Percentiles rank a stretch among this genome's conserved stretches.
These are phyloP conservation scores for Zygothrica quintamaculata DNA, from an alignment of 2,888 invertebrate genomes.

Conservation along the genomic window DNA sequence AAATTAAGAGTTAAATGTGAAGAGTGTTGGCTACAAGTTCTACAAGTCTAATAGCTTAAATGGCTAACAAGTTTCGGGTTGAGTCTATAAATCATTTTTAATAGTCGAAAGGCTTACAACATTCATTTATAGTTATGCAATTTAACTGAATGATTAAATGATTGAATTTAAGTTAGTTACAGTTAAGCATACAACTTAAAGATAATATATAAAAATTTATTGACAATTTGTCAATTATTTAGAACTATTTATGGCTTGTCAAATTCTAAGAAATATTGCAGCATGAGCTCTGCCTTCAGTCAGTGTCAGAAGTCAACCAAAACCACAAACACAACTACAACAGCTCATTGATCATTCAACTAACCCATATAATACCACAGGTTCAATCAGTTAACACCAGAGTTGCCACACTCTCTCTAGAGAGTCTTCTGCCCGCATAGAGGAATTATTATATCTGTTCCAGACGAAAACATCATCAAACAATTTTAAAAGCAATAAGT, in stretches of 20 bases:
- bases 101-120: no score
- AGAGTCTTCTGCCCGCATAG: slow-evolving; percentile 66
- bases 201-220: no score
- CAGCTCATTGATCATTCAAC: slow-evolving; percentile 44
- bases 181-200: no score
- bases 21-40: no score
- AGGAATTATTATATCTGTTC: slow-evolving; percentile 41
- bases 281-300: slow-evolving; percentile 16
- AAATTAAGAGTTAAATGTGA: no score
- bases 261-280: slow-evolving; percentile 26
- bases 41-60: no score
- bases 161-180: no score
- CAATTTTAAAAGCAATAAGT: slow-evolving; percentile 71
- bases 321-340: slow-evolving; percentile 16
- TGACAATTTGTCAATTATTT: slow-evolving; percentile 24
- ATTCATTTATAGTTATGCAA: no score
- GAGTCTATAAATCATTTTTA: no score
- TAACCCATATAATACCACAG: slow-evolving; percentile 46
- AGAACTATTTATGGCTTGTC: slow-evolving; percentile 11
- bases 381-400: slow-evolving; percentile 41
- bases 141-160: no score
- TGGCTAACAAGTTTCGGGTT: no score
- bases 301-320: background rate
- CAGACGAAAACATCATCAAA: slow-evolving; percentile 41
- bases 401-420: slow-evolving; percentile 33